Evolutionary conservation across 2,888 invertebrate genomes (phyloP).

Genomic region (Machimus rusticus): DNA sequence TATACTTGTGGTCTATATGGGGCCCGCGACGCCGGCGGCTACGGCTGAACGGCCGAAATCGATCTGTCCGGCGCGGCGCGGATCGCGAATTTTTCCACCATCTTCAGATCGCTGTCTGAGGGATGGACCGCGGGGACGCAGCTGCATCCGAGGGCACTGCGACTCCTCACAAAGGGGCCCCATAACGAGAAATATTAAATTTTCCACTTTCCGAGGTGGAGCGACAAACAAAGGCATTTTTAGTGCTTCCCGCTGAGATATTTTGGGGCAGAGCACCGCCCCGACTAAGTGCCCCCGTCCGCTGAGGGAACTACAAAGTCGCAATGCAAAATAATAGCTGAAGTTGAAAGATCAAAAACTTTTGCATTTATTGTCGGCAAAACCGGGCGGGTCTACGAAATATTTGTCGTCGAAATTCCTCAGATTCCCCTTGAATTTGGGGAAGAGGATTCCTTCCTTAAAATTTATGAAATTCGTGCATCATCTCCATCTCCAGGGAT

Average conservation of each 20-base stretch:
- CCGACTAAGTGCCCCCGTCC: not conserved
- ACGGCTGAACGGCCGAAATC: not conserved
- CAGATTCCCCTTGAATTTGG: constrained; percentile 19
- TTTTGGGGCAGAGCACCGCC: not conserved
- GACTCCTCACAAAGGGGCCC: not conserved
- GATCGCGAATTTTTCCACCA: not conserved
- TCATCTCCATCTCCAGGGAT: not conserved
- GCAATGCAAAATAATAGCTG: constrained; percentile 40
- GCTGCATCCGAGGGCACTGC: not conserved
- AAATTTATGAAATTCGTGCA: constrained; percentile 36
- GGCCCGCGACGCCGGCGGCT: not conserved
- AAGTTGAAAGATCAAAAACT: constrained; percentile 48
- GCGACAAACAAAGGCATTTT: not conserved
- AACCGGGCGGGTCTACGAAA: constrained; percentile 40
- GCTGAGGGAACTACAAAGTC: not conserved
- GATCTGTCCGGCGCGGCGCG: not conserved
- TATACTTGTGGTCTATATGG: constrained; percentile 10
- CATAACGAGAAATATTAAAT: not conserved
- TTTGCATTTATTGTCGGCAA: constrained; percentile 43
- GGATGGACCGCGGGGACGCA: not conserved
- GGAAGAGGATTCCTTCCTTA: constrained; percentile 4
- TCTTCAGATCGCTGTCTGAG: not conserved
- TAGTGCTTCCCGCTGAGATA: not conserved
- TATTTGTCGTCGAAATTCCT: constrained; percentile 45
- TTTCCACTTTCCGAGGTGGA: not conserved